These are phyloP conservation scores for Lophura nycthemera DNA, from an alignment of 2,113 vertebrate genomes.

Conservation along the genomic window DNA sequence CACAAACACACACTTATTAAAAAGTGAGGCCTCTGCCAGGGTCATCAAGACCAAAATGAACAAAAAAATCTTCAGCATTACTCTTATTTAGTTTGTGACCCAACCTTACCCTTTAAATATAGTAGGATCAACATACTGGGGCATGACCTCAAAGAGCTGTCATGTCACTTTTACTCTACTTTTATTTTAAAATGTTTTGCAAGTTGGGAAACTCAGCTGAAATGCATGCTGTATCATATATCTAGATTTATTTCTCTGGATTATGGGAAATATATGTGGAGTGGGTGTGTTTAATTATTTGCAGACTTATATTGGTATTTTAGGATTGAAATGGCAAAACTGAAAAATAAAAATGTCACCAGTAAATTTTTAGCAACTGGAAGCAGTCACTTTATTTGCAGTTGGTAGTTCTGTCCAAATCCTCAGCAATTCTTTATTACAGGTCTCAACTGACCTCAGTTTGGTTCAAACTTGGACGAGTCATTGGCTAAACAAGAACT, in stretches of 20 bases:
- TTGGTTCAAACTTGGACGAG: not conserved
- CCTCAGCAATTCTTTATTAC: conserved; percentile 9
- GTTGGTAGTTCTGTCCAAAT: conserved; percentile 62
- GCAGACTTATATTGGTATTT: conserved; percentile 49
- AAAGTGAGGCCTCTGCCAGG: conserved; percentile 73
- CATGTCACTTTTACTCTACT: conserved; percentile 54
- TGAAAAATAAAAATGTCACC: conserved; percentile 67
- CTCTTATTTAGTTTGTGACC: conserved; percentile 71
- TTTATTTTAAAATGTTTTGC: conserved; percentile 69
- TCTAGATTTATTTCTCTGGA: conserved; percentile 51
- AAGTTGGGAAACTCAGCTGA: conserved; percentile 57
- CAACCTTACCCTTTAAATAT: conserved; percentile 72
- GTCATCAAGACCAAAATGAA: conserved; percentile 73
- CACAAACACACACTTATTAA: conserved; percentile 73
- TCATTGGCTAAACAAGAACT: conserved; percentile 72
- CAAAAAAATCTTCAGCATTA: conserved; percentile 34
- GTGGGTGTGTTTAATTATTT: conserved; percentile 50
- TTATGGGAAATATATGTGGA: conserved; percentile 42
- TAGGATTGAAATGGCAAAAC: conserved; percentile 9
- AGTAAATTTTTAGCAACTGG: conserved; percentile 75
- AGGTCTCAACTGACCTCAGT: not conserved
- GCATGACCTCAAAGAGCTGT: conserved; percentile 64
- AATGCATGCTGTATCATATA: conserved; percentile 58
- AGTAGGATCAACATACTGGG: conserved; percentile 53
- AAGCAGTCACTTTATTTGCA: conserved; percentile 65